phyloP scores from a whole-genome alignment of 2,888 invertebrate species.

The Plebejus anna region DNA sequence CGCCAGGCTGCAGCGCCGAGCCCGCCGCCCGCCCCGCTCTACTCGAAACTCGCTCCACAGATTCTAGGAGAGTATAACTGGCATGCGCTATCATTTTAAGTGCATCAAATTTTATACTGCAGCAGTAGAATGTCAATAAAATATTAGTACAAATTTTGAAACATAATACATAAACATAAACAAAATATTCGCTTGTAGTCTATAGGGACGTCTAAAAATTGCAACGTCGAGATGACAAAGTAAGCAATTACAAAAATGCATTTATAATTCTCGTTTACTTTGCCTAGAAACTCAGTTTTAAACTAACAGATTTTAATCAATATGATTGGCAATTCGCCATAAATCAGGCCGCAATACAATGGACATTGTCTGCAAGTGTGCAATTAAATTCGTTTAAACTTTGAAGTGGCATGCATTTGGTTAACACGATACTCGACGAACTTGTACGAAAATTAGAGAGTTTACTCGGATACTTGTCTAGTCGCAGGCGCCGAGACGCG shows the following conservation, averaged over 20 bases:
- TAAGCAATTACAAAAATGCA: background rate
- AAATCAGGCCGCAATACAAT: slow-evolving; percentile 13
- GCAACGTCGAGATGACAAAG: background rate
- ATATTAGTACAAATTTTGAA: background rate
- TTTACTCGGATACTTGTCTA: slow-evolving; percentile 55
- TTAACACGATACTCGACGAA: slow-evolving; percentile 37
- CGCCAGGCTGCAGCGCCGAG: slow-evolving; percentile 53
- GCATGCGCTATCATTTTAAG: background rate
- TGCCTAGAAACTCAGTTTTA: background rate
- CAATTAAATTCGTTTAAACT: slow-evolving; percentile 27
- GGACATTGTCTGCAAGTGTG: slow-evolving; percentile 25
- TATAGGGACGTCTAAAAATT: background rate
- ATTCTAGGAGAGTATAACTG: slow-evolving; percentile 1
- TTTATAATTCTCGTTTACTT: too few relatives aligned
- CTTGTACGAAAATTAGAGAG: slow-evolving; percentile 55
- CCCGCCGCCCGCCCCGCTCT: slow-evolving; percentile 40
- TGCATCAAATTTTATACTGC: background rate
- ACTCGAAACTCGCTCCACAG: slow-evolving; percentile 20
- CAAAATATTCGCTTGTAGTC: too few relatives aligned
- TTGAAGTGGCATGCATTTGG: slow-evolving; percentile 32
- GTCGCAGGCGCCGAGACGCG: slow-evolving; percentile 47
- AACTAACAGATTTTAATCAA: background rate
- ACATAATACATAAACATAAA: background rate
- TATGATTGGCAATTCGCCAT: slow-evolving; percentile 16
- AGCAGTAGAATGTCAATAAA: background rate